Evolutionary conservation across 2,113 vertebrate species (phyloP).

Genomic region (Lontra canadensis): DNA sequence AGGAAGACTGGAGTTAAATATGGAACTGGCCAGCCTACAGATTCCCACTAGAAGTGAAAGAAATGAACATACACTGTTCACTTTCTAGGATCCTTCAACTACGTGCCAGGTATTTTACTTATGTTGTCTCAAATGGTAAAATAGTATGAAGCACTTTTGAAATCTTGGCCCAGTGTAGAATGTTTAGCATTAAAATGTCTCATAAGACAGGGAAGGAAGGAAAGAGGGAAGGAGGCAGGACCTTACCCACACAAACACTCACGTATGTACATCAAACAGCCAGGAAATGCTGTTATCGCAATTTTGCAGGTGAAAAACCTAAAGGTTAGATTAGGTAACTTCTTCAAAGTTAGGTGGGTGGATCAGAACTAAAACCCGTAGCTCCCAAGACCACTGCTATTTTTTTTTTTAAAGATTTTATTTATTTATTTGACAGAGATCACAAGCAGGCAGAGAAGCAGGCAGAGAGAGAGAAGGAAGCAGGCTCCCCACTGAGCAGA

Average conservation of each 20-base stretch:
- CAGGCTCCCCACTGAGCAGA: no score
- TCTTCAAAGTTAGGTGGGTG: not conserved
- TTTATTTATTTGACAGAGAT: no score
- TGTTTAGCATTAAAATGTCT: not conserved
- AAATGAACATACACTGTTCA: not conserved
- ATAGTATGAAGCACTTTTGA: not conserved
- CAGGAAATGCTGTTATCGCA: not conserved
- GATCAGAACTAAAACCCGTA: slow-evolving; percentile 14
- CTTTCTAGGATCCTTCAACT: not conserved
- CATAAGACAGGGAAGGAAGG: not conserved
- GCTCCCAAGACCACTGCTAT: not conserved
- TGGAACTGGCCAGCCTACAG: not conserved
- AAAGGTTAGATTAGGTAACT: not conserved
- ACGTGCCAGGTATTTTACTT: not conserved
- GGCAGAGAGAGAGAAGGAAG: no score
- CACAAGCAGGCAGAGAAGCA: no score
- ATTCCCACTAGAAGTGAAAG: not conserved
- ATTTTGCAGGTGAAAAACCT: not conserved
- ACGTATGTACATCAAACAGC: not conserved
- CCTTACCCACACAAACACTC: not conserved
- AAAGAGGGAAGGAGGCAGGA: not conserved
- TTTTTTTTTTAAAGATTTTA: not conserved
- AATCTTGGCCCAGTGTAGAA: not conserved
- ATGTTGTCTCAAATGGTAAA: not conserved
- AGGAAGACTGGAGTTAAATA: slow-evolving; percentile 13